Evolutionary conservation across 2,888 invertebrate species (phyloP), one percentile per base, ranked within the genome.

Genomic region (Cosmia trapezina): DNA sequence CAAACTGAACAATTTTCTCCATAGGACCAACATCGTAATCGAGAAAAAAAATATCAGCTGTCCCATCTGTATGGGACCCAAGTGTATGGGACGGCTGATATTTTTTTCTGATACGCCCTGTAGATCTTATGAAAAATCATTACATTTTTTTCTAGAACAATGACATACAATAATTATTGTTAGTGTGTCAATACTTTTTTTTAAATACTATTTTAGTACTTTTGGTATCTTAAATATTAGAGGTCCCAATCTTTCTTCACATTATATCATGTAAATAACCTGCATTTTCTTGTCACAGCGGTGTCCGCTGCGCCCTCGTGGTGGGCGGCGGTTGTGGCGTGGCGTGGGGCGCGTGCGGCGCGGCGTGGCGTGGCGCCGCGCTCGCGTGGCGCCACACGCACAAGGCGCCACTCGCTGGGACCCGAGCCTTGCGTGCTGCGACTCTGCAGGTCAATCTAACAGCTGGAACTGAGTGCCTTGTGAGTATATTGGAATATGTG

Each of bases 391-490:
- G 97, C 83, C 98, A 98, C 91, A 95, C 98, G 82, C 97, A 91
- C 66, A 73, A 86, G 0, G 95, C 94, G 0, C 81, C 90, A 2
- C 88, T 95, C 1, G 76, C 89, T 0, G 90, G 92, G 66, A 80
- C 91, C 0, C 69, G 94, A 0, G 94, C 95, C 0, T 73, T 96
- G 2, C 75, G 98, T 73, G 98, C 98, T 51, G 99, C 99, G 95
- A 99, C 99, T 59, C 94, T 99, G 80, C 99, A 99, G 95, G 97
- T 99, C 78, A 98, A 98, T 90, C 97, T 99, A 53, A 98, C 98
- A 95, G 97, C 98, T 87, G 97, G 98, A 76, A 95, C 96, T 87
- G 98, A 98, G 93, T 99, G 98, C 93, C 97, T 99, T 97, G 99
- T 99, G 94, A 97, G 98, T 97, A 59, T 4, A 51, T 11, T 1